A percentile compares a stretch with the other conserved stretches of the same genome.
Evolutionary conservation across 1,140 invertebrate genomes (phyloP).

Genomic region (Scaptomyza graminum): DNA sequence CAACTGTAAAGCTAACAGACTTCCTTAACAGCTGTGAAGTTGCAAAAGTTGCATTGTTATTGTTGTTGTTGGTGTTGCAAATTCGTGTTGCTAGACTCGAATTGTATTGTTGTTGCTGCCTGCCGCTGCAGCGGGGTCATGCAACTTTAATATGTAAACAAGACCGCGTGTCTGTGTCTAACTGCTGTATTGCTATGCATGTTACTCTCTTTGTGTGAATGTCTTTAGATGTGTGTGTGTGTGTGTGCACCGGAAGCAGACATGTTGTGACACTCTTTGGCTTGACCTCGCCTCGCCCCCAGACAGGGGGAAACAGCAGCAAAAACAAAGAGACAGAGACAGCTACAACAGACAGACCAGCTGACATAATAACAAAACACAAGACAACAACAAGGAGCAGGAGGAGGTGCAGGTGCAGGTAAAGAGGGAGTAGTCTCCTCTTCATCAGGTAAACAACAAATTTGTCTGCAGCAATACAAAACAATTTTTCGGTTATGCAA

Average conservation of each 20-base stretch:
- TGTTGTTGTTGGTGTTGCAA: slow-evolving; percentile 37
- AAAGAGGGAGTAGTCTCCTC: background rate
- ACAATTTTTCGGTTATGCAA: slow-evolving; percentile 76
- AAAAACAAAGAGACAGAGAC: background rate
- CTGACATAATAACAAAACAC: slow-evolving; percentile 62
- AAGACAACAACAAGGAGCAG: background rate
- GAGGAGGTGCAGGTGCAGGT: background rate
- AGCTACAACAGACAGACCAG: slow-evolving; percentile 46
- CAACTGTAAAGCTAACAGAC: slow-evolving; percentile 45
- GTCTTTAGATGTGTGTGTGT: slow-evolving; percentile 12
- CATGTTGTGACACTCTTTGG: slow-evolving; percentile 81
- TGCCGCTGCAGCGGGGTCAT: slow-evolving; percentile 64
- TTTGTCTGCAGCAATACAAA: slow-evolving; percentile 69
- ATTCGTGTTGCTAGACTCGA: slow-evolving; percentile 32
- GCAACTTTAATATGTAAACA: slow-evolving; percentile 82
- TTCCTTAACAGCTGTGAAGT: slow-evolving; percentile 37
- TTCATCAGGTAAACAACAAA: slow-evolving; percentile 52
- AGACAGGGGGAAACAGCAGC: slow-evolving; percentile 30
- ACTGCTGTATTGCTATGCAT: slow-evolving; percentile 34
- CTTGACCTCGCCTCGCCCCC: slow-evolving; percentile 64
- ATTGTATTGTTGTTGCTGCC: slow-evolving; percentile 17
- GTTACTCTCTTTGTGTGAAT: slow-evolving; percentile 29
- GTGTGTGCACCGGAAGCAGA: slow-evolving; percentile 73
- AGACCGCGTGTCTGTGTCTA: slow-evolving; percentile 56
- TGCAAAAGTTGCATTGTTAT: slow-evolving; percentile 27